Conservation (phyloP, 1,140 invertebrate species). For the Chionoecetes opilio region DNA sequence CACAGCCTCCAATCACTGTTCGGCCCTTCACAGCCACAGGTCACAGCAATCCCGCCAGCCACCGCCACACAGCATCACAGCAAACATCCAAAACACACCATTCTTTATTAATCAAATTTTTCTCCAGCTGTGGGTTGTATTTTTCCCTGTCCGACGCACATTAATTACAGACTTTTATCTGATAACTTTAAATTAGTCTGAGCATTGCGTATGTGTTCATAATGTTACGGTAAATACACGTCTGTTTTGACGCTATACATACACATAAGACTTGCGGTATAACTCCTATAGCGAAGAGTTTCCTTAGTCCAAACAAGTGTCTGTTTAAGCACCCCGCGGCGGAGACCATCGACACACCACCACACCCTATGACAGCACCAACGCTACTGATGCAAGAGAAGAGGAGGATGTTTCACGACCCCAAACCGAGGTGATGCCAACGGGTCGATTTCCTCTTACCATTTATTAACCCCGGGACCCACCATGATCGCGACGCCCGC, state of each 20-base stretch:
- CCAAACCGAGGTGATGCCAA: constrained; percentile 58
- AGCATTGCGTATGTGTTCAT: not conserved
- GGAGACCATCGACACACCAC: constrained; percentile 43
- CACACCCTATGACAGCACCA: constrained; percentile 62
- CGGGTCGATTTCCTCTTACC: not conserved
- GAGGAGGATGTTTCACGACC: constrained; percentile 61
- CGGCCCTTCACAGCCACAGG: too few relatives aligned
- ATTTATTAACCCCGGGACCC: not conserved
- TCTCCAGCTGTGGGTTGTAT: too few relatives aligned
- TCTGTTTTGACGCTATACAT: not conserved
- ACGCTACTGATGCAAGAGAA: constrained; percentile 76
- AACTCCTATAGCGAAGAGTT: not conserved
- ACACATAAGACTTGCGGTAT: not conserved
- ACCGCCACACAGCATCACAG: too few relatives aligned
- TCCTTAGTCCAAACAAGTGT: not conserved
- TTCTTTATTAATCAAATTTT: too few relatives aligned
- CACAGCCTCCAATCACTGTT: too few relatives aligned
- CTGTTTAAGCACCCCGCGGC: constrained; percentile 27
- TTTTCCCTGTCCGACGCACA: too few relatives aligned
- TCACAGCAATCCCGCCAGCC: too few relatives aligned
- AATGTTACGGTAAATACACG: not conserved
- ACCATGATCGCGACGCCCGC: too few relatives aligned
- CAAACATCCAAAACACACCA: too few relatives aligned
- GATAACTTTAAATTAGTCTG: not conserved
- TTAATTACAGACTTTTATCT: not conserved